These are phyloP conservation scores for Ischnura elegans DNA, from an alignment of 2,888 invertebrate species.

Conservation along the genomic window DNA sequence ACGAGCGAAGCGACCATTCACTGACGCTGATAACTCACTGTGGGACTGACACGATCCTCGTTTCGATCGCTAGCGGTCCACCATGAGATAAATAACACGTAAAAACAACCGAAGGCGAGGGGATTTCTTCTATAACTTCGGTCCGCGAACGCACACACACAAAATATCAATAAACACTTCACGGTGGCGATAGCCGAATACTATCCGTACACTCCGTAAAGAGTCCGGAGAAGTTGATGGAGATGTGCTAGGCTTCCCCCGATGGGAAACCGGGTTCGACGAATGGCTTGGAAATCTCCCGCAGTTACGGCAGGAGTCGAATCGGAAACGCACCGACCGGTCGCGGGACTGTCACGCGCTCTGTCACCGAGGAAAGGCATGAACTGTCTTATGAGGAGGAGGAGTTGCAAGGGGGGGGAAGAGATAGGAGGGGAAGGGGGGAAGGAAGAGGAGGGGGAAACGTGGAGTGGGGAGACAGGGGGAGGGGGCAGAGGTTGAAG, in stretches of 20 bases:
- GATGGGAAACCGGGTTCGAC: background rate
- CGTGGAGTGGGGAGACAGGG: background rate
- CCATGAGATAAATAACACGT: background rate
- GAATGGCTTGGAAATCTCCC: background rate
- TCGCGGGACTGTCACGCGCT: constrained; percentile 51
- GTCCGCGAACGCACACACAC: background rate
- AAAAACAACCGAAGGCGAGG: background rate
- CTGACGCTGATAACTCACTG: background rate
- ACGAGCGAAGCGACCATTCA: background rate
- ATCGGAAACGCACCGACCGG: constrained; percentile 12
- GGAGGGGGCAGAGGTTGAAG: background rate
- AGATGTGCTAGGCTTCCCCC: background rate
- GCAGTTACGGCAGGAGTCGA: background rate
- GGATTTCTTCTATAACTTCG: background rate
- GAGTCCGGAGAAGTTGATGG: background rate
- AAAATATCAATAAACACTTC: background rate
- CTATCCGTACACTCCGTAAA: background rate
- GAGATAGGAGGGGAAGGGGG: background rate
- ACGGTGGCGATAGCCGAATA: background rate
- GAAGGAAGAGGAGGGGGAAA: background rate
- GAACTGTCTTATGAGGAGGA: constrained; percentile 48
- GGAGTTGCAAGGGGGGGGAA: background rate
- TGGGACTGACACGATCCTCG: background rate
- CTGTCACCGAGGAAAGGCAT: constrained; percentile 61
- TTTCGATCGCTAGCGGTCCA: no score